Evolutionary conservation across 2,888 invertebrate genomes (phyloP).

Genomic region (Xestoiulus laeticollis): DNA sequence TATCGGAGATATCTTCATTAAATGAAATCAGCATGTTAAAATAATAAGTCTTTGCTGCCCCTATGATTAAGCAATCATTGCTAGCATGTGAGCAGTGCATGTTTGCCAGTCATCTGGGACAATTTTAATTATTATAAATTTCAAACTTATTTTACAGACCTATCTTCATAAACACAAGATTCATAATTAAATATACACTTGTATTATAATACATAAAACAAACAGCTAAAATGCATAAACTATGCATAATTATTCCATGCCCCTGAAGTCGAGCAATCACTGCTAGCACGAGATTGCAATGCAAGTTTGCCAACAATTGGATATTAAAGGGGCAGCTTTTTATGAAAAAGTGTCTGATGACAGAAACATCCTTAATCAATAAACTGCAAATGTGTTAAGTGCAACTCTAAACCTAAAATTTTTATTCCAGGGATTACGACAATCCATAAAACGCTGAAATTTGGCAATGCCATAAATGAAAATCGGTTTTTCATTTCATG

Average conservation of each 20-base stretch:
- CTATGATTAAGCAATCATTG: too few relatives aligned
- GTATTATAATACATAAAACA: too few relatives aligned
- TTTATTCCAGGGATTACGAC: conserved; percentile 18
- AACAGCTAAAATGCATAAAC: too few relatives aligned
- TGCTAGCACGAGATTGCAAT: neutral
- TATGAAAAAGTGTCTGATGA: neutral
- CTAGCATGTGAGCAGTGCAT: too few relatives aligned
- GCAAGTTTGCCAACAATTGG: neutral
- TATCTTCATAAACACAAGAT: too few relatives aligned
- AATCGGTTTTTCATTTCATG: conserved; percentile 27
- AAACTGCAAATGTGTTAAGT: neutral
- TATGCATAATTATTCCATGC: neutral
- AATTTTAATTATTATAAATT: too few relatives aligned
- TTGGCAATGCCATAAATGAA: conserved; percentile 31
- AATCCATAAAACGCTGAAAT: neutral
- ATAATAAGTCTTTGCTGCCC: too few relatives aligned
- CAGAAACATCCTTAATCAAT: neutral
- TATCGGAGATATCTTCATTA: too few relatives aligned
- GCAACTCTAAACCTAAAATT: neutral
- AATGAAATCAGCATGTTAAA: too few relatives aligned
- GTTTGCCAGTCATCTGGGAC: too few relatives aligned
- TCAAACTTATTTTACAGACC: too few relatives aligned
- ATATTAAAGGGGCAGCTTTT: neutral
- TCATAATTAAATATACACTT: too few relatives aligned
- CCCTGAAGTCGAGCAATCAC: neutral